These are phyloP conservation scores for Alviniconcha marisindica DNA, from an alignment of 1,140 invertebrate species.

Conservation along the genomic window DNA sequence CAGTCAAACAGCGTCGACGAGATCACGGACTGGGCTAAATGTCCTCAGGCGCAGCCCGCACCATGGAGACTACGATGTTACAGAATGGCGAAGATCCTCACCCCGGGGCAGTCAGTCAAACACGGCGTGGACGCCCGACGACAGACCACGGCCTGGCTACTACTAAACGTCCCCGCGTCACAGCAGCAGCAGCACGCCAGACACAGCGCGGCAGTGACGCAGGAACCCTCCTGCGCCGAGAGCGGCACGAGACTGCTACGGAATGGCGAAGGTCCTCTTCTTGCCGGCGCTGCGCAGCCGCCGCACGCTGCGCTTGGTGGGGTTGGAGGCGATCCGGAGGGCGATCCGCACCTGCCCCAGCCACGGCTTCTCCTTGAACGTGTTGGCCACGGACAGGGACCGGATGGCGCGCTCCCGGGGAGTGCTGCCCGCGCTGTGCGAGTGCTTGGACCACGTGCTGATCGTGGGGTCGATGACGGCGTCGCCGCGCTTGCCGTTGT, in stretches of 20 bases:
- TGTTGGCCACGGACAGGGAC: slow-evolving; percentile 67
- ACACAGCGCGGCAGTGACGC: not conserved
- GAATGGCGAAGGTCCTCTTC: slow-evolving; percentile 14
- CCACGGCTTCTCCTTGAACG: slow-evolving; percentile 72
- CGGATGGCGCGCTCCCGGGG: slow-evolving; percentile 68
- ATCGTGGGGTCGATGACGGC: slow-evolving; percentile 58
- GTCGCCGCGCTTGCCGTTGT: slow-evolving; percentile 59
- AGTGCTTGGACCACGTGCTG: slow-evolving; percentile 61
- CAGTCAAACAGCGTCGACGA: too few species aligned
- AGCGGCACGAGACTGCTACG: not conserved
- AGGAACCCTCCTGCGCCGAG: not conserved
- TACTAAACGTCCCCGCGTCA: not conserved
- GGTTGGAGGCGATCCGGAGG: slow-evolving; percentile 57
- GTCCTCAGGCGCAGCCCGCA: too few species aligned
- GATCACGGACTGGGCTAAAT: too few species aligned
- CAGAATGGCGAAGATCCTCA: too few species aligned
- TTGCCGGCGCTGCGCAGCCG: not conserved
- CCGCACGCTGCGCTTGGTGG: slow-evolving; percentile 49
- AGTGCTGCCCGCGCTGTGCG: slow-evolving; percentile 48
- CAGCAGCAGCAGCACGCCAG: too few species aligned
- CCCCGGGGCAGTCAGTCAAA: too few species aligned
- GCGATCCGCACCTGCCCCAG: slow-evolving; percentile 68
- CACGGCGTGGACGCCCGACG: too few species aligned
- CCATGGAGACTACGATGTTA: too few species aligned
- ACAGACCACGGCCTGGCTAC: not conserved